Evolutionary conservation across 2,113 vertebrate species (phyloP).

Genomic region (Lanius collurio): DNA sequence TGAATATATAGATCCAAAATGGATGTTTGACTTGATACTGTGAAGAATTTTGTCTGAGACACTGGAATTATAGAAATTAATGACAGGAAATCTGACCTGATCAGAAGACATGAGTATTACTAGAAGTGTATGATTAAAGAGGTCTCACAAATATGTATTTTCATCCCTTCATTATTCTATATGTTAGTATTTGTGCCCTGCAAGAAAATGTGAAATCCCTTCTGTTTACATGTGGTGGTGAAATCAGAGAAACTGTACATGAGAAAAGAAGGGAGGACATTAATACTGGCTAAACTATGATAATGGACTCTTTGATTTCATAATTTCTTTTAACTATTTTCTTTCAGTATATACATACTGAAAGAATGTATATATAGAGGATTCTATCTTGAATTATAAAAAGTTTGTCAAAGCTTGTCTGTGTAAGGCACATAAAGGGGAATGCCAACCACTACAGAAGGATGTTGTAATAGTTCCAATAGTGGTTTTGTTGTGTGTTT

Average conservation of each 20-base stretch:
- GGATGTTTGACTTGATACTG: background rate
- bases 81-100: background rate
- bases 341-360: background rate
- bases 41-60: background rate
- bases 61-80: background rate
- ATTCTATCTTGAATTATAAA: background rate
- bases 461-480: background rate
- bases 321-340: background rate
- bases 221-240: background rate
- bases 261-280: background rate
- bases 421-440: background rate
- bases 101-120: background rate
- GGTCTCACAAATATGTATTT: background rate
- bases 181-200: background rate
- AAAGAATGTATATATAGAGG: background rate
- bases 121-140: background rate
- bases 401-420: background rate
- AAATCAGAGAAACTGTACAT: background rate
- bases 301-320: background rate
- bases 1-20: background rate
- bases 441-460: background rate
- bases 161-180: background rate
- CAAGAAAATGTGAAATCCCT: background rate
- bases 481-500: background rate
- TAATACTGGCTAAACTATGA: background rate